Conservation (phyloP, 2,113 vertebrate genomes). For the Aix galericulata region DNA sequence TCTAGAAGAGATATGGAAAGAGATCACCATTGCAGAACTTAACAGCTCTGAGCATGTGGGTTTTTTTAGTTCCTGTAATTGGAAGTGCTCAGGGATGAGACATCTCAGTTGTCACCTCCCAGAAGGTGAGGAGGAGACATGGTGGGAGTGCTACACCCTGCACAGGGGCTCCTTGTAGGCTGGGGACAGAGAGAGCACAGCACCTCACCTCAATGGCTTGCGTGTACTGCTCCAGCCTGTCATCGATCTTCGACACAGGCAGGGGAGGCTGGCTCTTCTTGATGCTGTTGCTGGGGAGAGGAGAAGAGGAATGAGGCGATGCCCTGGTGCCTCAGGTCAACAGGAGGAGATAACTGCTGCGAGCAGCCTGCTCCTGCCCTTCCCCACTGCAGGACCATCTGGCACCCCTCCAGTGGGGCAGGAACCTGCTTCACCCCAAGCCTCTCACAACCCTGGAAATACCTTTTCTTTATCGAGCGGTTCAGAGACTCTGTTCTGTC, state of each 20-base stretch:
- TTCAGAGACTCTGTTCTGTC: constrained; percentile 86
- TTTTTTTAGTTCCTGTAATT: not conserved
- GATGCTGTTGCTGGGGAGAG: constrained; percentile 74
- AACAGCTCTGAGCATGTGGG: not conserved
- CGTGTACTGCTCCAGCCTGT: constrained; percentile 89
- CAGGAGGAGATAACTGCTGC: not conserved
- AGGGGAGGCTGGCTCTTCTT: constrained; percentile 82
- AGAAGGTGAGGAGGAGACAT: not conserved
- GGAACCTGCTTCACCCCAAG: not conserved
- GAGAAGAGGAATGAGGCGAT: not conserved
- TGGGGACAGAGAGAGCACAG: not conserved
- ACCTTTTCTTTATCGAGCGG: constrained; percentile 89
- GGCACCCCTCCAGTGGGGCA: not conserved
- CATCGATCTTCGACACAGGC: constrained; percentile 86
- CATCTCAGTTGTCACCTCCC: not conserved
- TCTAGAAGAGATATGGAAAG: constrained; percentile 61
- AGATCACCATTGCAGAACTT: not conserved
- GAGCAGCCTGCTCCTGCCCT: not conserved
- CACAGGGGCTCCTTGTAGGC: not conserved
- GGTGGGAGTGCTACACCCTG: not conserved
- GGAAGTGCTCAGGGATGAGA: not conserved
- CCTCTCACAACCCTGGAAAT: not conserved
- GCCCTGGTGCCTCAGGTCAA: not conserved
- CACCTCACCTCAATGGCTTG: constrained; percentile 88
- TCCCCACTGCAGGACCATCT: not conserved